A percentile compares a stretch with the other conserved stretches of the same genome.
Conservation (phyloP, 2,113 vertebrate genomes). For the Antechinus stuartii region DNA sequence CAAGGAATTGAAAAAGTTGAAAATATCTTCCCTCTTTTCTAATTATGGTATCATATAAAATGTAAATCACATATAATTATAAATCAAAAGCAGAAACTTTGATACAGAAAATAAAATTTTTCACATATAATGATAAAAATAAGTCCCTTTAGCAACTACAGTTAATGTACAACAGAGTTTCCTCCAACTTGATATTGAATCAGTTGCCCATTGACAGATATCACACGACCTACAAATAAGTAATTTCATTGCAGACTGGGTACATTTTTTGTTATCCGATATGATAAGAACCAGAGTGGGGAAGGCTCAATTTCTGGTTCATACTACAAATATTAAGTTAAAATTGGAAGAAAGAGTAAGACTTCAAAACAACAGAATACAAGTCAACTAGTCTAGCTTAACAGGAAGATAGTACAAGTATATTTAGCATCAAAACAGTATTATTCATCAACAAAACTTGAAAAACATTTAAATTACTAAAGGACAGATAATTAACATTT, state of each 20-base stretch:
- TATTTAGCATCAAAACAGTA: background rate
- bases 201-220: background rate
- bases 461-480: background rate
- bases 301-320: background rate
- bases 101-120: slow-evolving; percentile 28
- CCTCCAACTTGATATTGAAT: background rate
- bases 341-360: background rate
- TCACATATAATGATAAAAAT: background rate
- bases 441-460: slow-evolving; percentile 30
- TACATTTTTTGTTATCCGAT: background rate
- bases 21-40: background rate
- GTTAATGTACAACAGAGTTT: background rate
- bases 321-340: background rate
- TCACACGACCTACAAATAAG: background rate
- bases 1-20: background rate
- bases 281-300: background rate
- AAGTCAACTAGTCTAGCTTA: background rate
- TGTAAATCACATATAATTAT: background rate
- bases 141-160: background rate
- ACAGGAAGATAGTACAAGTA: background rate
- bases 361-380: background rate
- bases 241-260: background rate
- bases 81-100: slow-evolving; percentile 12
- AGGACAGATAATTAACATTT: background rate
- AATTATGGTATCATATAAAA: slow-evolving; percentile 17